Evolutionary conservation across 2,797 vertebrate species (phyloP), one percentile per base, ranked within the genome.

Genomic region (Staurois parvus): DNA sequence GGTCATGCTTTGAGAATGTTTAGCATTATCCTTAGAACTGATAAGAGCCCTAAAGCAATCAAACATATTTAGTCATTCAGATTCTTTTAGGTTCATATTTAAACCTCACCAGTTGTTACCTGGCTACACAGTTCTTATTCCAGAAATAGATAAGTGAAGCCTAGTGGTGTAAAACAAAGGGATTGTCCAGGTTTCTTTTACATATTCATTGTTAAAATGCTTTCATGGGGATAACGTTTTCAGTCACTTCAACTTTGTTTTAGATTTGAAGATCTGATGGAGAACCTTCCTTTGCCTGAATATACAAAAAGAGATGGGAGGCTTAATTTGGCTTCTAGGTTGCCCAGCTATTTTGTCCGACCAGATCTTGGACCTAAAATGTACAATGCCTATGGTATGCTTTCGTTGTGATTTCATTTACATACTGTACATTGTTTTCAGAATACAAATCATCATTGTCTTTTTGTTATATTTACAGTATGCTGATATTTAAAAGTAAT

Each of bases 291-390:
- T 76, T 93, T 99, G 76, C 98, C 98, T 3, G 98, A 99, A 89
- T 99, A 99, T 93, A 99, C 98, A 74, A 99, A 99, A 92, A 95
- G 98, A 93, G 97, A 99, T 56, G 98, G 98, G 68, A 97, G 97
- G 87, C 94, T 99, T 72, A 99, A 99, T 92, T 95, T 99, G 84
- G 98, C 98, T 30, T 97, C 98, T 28, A 96, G 98, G 72, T 94
- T 99, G 45, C 98, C 98, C 84, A 99, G 98, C 94, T 99, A 99
- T 90, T 99, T 99, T 88, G 98, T 99, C 85, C 96, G 98, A 87
- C 98, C 98, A 29, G 98, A 99, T 91, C 93, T 99, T 45, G 98
- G 98, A 83, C 98, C 98, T 78, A 99, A 99, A 94, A 99, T 99
- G 98, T 99, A 99, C 92, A 99, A 99, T 21, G 98, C 98, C 4